Conservation (phyloP, 2,797 vertebrate genomes). For the Coracias cyanogaster region DNA sequence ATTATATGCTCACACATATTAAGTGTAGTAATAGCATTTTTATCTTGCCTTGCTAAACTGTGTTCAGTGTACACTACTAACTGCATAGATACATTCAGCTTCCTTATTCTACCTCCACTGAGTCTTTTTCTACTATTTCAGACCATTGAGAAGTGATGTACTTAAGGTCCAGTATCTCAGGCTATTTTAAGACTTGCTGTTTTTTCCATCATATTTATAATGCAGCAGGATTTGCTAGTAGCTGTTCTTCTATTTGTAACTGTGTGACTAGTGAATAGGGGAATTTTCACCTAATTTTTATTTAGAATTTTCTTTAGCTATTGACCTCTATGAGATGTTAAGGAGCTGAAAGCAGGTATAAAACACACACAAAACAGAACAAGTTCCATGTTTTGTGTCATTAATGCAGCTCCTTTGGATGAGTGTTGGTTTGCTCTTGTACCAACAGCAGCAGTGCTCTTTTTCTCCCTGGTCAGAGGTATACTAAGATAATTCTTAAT, state of each 20-base stretch:
- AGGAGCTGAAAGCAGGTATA: background rate
- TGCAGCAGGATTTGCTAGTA: background rate
- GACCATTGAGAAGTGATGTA: background rate
- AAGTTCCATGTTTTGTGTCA: background rate
- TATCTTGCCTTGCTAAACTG: background rate
- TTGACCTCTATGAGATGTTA: background rate
- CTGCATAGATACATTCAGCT: background rate
- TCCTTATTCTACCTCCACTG: background rate
- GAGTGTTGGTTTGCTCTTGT: background rate
- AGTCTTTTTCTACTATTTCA: background rate
- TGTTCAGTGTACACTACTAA: background rate
- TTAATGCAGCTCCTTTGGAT: background rate
- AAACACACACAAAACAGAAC: background rate
- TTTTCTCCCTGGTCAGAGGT: background rate
- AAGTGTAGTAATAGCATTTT: background rate
- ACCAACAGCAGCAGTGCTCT: background rate
- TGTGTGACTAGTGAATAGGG: fast-evolving
- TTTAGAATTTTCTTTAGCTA: background rate
- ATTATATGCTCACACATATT: background rate
- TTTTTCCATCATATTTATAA: background rate
- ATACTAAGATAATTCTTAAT: background rate
- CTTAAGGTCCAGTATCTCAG: background rate
- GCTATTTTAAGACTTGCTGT: background rate
- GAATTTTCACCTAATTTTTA: background rate
- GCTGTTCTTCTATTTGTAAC: background rate